These are phyloP conservation scores for Notospermus geniculatus DNA, from an alignment of 1,140 invertebrate genomes.

Conservation along the genomic window DNA sequence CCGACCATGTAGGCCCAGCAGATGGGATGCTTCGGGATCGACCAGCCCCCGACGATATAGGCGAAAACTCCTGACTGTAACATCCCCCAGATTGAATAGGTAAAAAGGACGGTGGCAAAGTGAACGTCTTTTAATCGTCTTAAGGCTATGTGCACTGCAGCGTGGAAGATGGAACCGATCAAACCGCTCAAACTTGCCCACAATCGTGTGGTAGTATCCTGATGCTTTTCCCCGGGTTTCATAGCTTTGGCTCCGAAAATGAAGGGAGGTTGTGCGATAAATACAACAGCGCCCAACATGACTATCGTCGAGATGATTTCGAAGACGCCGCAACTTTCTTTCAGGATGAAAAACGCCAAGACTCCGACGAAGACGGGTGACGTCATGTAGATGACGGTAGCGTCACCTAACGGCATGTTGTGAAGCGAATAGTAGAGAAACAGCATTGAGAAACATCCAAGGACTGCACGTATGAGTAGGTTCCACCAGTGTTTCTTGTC, in stretches of 20 bases:
- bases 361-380: slow-evolving; percentile 8
- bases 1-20: not conserved
- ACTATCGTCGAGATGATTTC: not conserved
- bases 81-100: slow-evolving; percentile 6
- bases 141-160: not conserved
- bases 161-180: not conserved
- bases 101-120: slow-evolving; percentile 4
- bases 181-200: not conserved
- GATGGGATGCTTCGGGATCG: not conserved
- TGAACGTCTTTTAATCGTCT: slow-evolving; percentile 1
- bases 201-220: not conserved
- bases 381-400: not conserved
- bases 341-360: not conserved
- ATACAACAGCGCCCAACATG: not conserved
- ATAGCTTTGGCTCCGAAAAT: not conserved
- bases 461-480: not conserved
- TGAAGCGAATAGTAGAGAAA: slow-evolving; percentile 2
- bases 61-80: slow-evolving; percentile 1
- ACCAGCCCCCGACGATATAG: not conserved
- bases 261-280: slow-evolving; percentile 6
- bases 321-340: slow-evolving; percentile 5
- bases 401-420: slow-evolving; percentile 9
- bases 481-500: not conserved
- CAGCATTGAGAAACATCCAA: not conserved
- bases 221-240: not conserved